Base-by-base conservation (phyloP, 2,888 invertebrate genomes). In the Nycteola revayana region DNA sequence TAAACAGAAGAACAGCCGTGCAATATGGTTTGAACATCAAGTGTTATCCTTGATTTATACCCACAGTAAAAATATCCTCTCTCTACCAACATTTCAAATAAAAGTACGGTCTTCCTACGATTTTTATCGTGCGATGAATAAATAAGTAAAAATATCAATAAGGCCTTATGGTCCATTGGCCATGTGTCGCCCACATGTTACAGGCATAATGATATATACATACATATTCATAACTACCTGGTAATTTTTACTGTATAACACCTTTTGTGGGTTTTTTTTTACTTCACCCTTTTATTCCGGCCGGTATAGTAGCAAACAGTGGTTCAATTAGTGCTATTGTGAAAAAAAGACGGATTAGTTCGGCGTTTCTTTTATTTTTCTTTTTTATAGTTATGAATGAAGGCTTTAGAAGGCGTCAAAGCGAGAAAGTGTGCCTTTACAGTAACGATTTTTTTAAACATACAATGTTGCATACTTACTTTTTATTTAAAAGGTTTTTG, bases 131-230 rank as follows among this genome's bases (percentile, higher is more conserved):
- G 54, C 57, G 40, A 54, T 54, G 47, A 60, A 62, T 62, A 65
- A 66, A 70, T 61, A 62, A 57, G 57, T 60, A 67, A 66, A 65
- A 40, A 56, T 65, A 71, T 68, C 72, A 73, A 78, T 75, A 74
- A 57, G 56, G 54, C 81, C 80, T 58, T 76, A 76, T 76, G 82
- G 60, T 72, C 70, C 76, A 77, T 69, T 63, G 76, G 48, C 70
- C 81, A 81, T 79, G 78, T 82, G 81, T 72, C 66, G 74, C 57
- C 56, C 81, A 81, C 63, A 82, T 82, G 82, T 58, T 72, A 32
- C 28, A 24, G 25, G 47, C 53, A 62, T 70, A 71, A 71, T 74
- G 61, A 67, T 29, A 10, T 29, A 32, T 67, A 68, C 64, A 64
- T 75, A 72, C 70, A 75, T 75, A 72, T 70, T 75, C 68, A 70